Base-by-base conservation (phyloP, 2,888 invertebrate species). In the Caenorhabditis parvicauda region DNA sequence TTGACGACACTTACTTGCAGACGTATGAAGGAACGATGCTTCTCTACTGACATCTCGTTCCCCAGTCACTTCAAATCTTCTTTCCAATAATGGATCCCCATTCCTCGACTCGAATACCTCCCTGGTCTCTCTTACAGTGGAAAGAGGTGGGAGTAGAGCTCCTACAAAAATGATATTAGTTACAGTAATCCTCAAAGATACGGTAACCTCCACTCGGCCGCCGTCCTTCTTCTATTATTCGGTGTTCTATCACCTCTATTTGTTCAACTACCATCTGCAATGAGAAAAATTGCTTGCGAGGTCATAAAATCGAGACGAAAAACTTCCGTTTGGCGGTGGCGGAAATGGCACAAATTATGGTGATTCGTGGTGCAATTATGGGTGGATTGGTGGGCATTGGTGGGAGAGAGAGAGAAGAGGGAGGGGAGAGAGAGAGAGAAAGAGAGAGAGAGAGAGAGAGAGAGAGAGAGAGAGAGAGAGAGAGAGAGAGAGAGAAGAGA, bases 191-290 rank as follows among this genome's bases (percentile, higher is more conserved):
- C 28, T 42, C 25, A 17, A 6, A 25, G 19, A 38, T 19, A 27
- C 14, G 6, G 12, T 24, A 12, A 54, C 59, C 49, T 39, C 54
- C 54, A n/a, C 46, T 42, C 21, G 59, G 59, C 46, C 66, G 35
- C 7, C 59, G n/a, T 0, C 70, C 63, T 29, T 65, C 70, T 39
- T 77, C 77, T 7, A 72, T 72, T 19, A 79, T 69, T 29, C 67
- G 61, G 44, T 75, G 70, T 49, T 79, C 79, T 45, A 79, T 78
- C 5, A 79, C 72, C 53, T 79, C 79, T 42, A 79, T 74, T 49
- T 80, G 79, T 43, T 79, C 79, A 28, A 79, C 68, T 14, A 59
- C 58, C 63, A 63, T 63, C 35, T n/a, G 9, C 9, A 32, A 9
- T 9, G n/a, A 9, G 35, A n/a, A 9, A n/a, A 12, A 9, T 32